phyloP scores from a whole-genome alignment of 1,140 invertebrate genomes.

The Listronotus bonariensis region DNA sequence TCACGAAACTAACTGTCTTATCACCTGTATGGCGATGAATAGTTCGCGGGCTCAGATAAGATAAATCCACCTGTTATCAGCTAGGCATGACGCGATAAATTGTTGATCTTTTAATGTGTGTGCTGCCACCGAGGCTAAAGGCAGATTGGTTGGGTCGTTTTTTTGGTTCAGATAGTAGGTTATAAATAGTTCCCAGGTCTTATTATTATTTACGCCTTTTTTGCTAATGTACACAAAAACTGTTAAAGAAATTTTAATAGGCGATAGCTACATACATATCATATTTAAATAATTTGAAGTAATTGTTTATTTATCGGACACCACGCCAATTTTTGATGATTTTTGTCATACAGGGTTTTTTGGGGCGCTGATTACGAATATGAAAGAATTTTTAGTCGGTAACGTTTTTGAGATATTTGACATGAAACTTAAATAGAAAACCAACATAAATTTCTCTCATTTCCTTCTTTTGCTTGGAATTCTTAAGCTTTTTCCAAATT shows the following conservation, averaged over 20 bases:
- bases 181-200: not conserved
- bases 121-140: constrained; percentile 9
- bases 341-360: too few species aligned
- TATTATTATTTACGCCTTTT: not conserved
- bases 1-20: constrained; percentile 53
- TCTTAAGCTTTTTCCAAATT: too few species aligned
- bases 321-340: too few species aligned
- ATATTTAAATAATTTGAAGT: too few species aligned
- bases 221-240: not conserved
- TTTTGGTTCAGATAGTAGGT: constrained; percentile 16
- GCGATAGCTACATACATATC: too few species aligned
- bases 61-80: constrained; percentile 40
- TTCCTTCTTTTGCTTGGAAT: too few species aligned
- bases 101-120: constrained; percentile 12
- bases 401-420: too few species aligned
- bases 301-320: too few species aligned
- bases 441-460: too few species aligned
- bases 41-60: constrained; percentile 37
- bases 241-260: not conserved
- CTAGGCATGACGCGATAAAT: constrained; percentile 16
- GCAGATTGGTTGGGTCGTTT: not conserved
- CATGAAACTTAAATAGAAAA: too few species aligned
- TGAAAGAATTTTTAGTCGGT: too few species aligned
- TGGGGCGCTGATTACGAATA: too few species aligned
- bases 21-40: constrained; percentile 41